Evolutionary conservation across 2,888 invertebrate genomes (phyloP), one percentile per base, ranked within the genome.

Genomic region (Boloria selene): DNA sequence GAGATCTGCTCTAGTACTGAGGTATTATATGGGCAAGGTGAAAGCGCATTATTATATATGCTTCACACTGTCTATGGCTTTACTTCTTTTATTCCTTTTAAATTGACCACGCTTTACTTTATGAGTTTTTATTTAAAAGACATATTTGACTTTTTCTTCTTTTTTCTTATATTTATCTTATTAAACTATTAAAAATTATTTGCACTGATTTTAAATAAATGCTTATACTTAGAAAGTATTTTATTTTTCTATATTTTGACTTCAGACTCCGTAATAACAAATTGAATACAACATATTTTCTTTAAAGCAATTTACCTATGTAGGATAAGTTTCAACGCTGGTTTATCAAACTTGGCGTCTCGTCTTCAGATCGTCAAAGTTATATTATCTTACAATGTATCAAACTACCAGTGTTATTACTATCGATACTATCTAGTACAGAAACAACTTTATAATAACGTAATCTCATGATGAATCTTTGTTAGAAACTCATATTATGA

Each of bases 1-100:
- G 68, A 60, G 59, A 62, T 51, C 26, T 49, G 45, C 61, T 51
- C 68, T 65, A 68, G 65, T 68, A 68, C 61, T 61, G 44, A 51
- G 59, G 60, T 61, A 45, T 50, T 59, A 62, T 47, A 68, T 59
- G 62, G 38, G 55, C 22, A 17, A 62, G 65, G 62, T 65, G 65
- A 68, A 59, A 59, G 26, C 45, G 58, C 51, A 52, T 68, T 62
- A 59, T 59, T 51, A 65, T 65, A 65, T 65, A 65, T 31, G 49
- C 44, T 52, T n/a, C 22, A 49, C 38, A 14, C 4, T 26, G 13
- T 16, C 14, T 31, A 22, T 3, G 22, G 22, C 22, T 22, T 22
- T 22, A 22, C 22, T 22, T 22, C 2, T 22, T 22, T 22, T 22
- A 22, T 22, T 22, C 3, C 22, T 22, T 22, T 22, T 22, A 22